These are phyloP conservation scores for Speoplatyrhinus poulsoni DNA, from an alignment of 2,113 vertebrate species.

Conservation along the genomic window DNA sequence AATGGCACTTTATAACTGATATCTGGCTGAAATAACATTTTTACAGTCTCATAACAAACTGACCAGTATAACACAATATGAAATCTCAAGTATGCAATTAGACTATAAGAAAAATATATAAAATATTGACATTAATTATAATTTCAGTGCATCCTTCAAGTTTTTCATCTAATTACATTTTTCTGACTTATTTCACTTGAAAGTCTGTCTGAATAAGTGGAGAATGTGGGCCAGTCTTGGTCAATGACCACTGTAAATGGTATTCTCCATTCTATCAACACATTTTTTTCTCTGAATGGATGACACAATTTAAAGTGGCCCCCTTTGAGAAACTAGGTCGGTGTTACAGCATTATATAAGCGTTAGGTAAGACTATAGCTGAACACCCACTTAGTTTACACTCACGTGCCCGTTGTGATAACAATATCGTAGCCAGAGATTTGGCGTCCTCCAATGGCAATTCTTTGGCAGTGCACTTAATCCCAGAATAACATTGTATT, in stretches of 20 bases:
- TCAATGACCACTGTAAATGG: background rate
- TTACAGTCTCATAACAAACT: too few species aligned
- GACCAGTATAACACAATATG: too few species aligned
- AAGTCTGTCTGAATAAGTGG: background rate
- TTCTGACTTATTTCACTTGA: background rate
- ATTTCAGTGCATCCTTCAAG: too few species aligned
- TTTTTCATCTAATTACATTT: too few species aligned
- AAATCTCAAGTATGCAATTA: too few species aligned
- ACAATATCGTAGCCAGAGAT: background rate
- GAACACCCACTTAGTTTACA: too few species aligned
- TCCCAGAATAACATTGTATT: background rate
- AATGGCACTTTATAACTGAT: too few species aligned
- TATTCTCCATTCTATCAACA: background rate
- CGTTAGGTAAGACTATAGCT: background rate
- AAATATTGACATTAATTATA: too few species aligned
- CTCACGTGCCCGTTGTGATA: too few species aligned
- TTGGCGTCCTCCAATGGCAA: background rate
- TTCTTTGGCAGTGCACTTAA: background rate
- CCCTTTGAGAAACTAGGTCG: background rate
- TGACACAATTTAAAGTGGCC: background rate
- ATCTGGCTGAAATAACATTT: too few species aligned
- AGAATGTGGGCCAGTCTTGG: background rate
- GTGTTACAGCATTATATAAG: constrained; percentile 6
- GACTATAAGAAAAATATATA: too few species aligned
- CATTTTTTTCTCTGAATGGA: background rate